Evolutionary conservation across 2,113 vertebrate genomes (phyloP).

Genomic region (Hypocryptadius cinnamomeus): DNA sequence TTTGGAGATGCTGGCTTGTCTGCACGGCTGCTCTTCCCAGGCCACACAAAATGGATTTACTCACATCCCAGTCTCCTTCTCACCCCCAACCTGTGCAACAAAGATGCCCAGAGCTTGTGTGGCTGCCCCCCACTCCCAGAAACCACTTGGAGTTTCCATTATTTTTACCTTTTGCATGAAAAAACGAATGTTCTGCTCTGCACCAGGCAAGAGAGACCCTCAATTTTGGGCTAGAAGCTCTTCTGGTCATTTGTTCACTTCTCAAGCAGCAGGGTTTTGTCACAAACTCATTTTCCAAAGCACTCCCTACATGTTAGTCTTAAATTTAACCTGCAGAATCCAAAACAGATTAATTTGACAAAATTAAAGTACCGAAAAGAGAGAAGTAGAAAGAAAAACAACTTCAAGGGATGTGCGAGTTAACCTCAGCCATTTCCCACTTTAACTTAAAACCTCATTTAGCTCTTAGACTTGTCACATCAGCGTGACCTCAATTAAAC

Average conservation of each 20-base stretch:
- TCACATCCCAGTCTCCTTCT: accelerated
- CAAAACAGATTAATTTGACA: background rate
- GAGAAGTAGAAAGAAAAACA: background rate
- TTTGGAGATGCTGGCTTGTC: background rate
- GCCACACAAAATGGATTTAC: background rate
- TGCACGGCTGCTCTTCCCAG: background rate
- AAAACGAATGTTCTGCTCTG: accelerated
- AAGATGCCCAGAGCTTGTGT: background rate
- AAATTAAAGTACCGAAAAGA: background rate
- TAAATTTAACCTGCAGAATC: background rate
- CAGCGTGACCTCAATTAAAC: constrained; percentile 13
- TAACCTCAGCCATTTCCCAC: background rate
- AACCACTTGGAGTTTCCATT: accelerated
- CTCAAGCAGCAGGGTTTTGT: background rate
- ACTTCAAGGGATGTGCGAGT: background rate
- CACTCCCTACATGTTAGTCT: background rate
- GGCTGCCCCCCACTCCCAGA: background rate
- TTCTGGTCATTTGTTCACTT: background rate
- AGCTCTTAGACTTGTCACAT: background rate
- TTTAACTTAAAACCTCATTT: background rate
- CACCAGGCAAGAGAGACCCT: background rate
- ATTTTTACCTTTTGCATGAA: background rate
- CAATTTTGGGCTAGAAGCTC: background rate
- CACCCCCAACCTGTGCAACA: accelerated
- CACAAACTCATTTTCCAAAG: background rate